A percentile compares a stretch with the other conserved stretches of the same genome.
Conservation (phyloP, 2,888 invertebrate genomes). For the Actias luna region DNA sequence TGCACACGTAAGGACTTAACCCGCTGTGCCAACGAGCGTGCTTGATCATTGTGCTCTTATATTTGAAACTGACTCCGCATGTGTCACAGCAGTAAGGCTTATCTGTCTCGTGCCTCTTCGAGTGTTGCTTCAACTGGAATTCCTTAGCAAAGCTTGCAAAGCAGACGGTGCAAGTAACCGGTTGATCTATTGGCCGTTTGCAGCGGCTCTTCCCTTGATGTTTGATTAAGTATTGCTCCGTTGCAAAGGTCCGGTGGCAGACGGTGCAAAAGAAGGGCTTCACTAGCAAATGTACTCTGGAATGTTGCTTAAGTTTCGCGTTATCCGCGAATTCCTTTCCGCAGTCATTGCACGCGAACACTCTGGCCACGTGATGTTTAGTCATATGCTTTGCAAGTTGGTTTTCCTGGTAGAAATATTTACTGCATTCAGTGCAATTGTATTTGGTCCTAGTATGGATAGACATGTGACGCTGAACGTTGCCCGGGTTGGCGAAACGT, state of each 20-base stretch:
- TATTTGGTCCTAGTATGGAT: slow-evolving; percentile 27
- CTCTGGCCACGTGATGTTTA: slow-evolving; percentile 28
- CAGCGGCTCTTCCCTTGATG: slow-evolving; percentile 35
- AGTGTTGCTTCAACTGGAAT: slow-evolving; percentile 35
- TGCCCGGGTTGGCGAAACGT: slow-evolving; percentile 28
- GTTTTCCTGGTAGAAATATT: slow-evolving; percentile 25
- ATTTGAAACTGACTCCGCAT: slow-evolving; percentile 45
- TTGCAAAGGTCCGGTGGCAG: slow-evolving; percentile 25
- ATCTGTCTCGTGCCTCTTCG: slow-evolving; percentile 30
- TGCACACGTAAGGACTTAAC: slow-evolving; percentile 39
- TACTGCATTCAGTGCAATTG: slow-evolving; percentile 30
- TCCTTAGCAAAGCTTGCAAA: slow-evolving; percentile 35
- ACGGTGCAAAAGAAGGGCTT: slow-evolving; percentile 37
- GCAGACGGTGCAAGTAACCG: slow-evolving; percentile 23
- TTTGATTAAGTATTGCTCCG: slow-evolving; percentile 32
- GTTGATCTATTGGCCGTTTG: slow-evolving; percentile 17
- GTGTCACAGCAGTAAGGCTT: slow-evolving; percentile 27
- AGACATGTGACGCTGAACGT: slow-evolving; percentile 32
- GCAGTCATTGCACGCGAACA: slow-evolving; percentile 41
- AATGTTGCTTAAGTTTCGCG: slow-evolving; percentile 49
- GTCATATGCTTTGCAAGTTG: slow-evolving; percentile 28
- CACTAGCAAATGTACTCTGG: slow-evolving; percentile 33
- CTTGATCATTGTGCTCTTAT: slow-evolving; percentile 52
- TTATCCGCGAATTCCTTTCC: slow-evolving; percentile 43
- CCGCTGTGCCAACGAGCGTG: slow-evolving; percentile 54